Percentiles rank a stretch among this genome's conserved stretches.
These are phyloP conservation scores for Rhabdornis inornatus DNA, from an alignment of 2,113 vertebrate species.

Conservation along the genomic window DNA sequence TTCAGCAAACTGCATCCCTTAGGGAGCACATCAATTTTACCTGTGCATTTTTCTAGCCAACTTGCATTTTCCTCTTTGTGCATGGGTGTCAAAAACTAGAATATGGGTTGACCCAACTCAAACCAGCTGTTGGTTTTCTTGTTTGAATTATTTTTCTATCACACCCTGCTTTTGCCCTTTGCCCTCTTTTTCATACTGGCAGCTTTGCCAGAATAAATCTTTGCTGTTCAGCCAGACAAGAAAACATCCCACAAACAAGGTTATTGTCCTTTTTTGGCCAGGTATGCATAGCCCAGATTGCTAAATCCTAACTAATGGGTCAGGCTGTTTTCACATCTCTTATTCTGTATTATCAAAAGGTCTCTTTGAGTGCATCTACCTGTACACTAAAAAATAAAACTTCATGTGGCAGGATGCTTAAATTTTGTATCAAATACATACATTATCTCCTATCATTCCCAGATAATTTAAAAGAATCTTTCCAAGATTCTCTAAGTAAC, in stretches of 20 bases:
- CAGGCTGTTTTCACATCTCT: background rate
- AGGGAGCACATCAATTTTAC: background rate
- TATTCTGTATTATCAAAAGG: background rate
- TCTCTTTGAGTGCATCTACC: background rate
- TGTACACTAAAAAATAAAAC: background rate
- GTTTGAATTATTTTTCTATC: background rate
- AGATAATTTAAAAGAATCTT: background rate
- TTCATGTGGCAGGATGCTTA: background rate
- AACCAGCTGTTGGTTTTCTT: background rate
- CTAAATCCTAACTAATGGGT: background rate
- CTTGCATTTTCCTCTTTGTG: background rate
- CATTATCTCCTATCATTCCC: background rate
- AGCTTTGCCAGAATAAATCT: constrained; percentile 1
- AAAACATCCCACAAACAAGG: background rate
- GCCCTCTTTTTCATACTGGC: background rate
- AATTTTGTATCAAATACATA: background rate
- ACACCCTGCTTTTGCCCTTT: background rate
- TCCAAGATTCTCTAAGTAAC: background rate
- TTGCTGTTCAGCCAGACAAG: background rate
- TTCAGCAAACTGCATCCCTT: background rate
- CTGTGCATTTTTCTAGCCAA: background rate
- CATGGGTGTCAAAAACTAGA: background rate
- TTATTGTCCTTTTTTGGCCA: constrained; percentile 8
- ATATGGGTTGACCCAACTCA: background rate
- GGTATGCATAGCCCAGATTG: background rate